Percentiles rank a stretch among this genome's conserved stretches.
phyloP scores from a whole-genome alignment of 2,113 vertebrate species.

The Xiphorhynchus elegans region DNA sequence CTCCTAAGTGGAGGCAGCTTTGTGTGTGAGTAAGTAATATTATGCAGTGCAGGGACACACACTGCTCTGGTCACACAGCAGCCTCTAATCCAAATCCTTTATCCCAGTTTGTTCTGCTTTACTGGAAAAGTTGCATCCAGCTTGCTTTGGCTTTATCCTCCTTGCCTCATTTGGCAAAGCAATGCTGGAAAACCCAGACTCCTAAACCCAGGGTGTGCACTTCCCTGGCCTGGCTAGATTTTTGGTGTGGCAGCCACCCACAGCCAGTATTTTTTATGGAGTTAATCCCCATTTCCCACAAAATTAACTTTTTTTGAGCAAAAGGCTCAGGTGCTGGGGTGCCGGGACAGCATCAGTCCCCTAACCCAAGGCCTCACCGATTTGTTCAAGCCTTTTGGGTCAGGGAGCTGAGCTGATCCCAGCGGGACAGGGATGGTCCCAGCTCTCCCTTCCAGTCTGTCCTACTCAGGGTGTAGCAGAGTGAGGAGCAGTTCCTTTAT shows the following conservation, averaged over 20 bases:
- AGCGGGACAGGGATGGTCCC: background rate
- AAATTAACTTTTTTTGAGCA: background rate
- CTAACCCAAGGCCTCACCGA: background rate
- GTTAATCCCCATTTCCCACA: background rate
- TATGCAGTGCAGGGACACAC: background rate
- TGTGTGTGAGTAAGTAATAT: background rate
- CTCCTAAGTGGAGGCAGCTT: slow-evolving; percentile 1
- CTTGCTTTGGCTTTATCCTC: background rate
- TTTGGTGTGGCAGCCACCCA: background rate
- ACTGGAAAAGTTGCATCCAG: background rate
- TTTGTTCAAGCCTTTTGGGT: background rate
- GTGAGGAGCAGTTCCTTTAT: background rate
- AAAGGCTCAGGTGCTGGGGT: background rate
- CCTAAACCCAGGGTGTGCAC: background rate
- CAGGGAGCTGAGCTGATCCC: background rate
- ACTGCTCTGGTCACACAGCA: background rate
- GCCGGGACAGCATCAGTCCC: background rate
- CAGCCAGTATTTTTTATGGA: background rate
- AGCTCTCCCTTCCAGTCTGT: background rate
- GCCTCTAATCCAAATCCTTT: background rate
- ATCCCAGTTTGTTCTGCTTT: background rate
- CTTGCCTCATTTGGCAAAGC: background rate
- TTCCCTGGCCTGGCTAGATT: background rate
- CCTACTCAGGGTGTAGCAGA: background rate
- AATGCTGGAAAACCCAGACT: background rate